These are phyloP conservation scores for Trilocha varians DNA, from an alignment of 2,888 invertebrate genomes.

Conservation along the genomic window DNA sequence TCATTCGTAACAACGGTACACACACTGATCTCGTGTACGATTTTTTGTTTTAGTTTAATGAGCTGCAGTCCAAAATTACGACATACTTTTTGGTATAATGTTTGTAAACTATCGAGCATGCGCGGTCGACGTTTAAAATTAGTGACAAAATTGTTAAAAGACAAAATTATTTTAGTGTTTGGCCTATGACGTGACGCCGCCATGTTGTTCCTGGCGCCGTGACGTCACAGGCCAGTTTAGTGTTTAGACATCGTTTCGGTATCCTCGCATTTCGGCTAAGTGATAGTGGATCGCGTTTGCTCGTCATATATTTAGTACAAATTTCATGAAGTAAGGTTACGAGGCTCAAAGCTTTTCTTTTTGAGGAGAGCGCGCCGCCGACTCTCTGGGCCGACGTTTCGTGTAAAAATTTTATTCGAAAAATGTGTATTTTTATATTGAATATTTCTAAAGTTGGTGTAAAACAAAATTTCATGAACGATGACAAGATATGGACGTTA, in stretches of 20 bases:
- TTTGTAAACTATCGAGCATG: conserved; percentile 68
- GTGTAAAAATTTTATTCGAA: conserved; percentile 71
- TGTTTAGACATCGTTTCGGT: conserved; percentile 70
- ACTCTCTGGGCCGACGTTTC: conserved; percentile 46
- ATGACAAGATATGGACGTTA: conserved; percentile 64
- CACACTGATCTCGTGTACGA: conserved; percentile 39
- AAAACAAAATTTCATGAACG: conserved; percentile 75
- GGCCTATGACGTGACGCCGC: conserved; percentile 23
- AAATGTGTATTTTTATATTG: conserved; percentile 76
- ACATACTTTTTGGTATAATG: conserved; percentile 54
- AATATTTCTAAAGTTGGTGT: conserved; percentile 76
- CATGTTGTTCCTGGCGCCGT: conserved; percentile 19
- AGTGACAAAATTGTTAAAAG: conserved; percentile 60
- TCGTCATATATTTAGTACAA: conserved; percentile 72
- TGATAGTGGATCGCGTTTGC: conserved; percentile 65
- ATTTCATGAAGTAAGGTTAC: conserved; percentile 73
- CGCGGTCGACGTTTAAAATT: conserved; percentile 68
- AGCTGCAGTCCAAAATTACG: conserved; percentile 48
- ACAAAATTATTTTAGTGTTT: conserved; percentile 62
- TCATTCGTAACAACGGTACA: conserved; percentile 67
- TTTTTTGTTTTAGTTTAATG: conserved; percentile 44
- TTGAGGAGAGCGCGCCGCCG: conserved; percentile 51
- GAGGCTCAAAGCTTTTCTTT: conserved; percentile 73
- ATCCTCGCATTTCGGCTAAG: conserved; percentile 74
- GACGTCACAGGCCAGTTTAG: conserved; percentile 48